These are phyloP conservation scores for Rhabdophis nuchalis DNA, from an alignment of 2,797 vertebrate species.

Conservation along the genomic window DNA sequence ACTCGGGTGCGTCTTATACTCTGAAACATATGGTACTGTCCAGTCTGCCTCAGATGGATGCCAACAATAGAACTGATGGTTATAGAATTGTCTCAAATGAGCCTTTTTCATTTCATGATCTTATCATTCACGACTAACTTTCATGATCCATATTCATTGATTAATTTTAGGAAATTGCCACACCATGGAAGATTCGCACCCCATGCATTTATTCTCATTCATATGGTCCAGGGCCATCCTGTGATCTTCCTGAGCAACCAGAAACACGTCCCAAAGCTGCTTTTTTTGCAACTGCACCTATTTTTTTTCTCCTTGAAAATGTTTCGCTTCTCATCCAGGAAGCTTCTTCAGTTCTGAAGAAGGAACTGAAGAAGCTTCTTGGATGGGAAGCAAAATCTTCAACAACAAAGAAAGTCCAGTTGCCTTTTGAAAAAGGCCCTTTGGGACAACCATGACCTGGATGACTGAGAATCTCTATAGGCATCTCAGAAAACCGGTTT, in stretches of 20 bases:
- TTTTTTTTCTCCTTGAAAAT: neutral
- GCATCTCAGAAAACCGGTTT: neutral
- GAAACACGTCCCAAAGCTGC: neutral
- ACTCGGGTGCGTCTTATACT: too few relatives aligned
- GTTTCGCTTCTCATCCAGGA: neutral
- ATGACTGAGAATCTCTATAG: neutral
- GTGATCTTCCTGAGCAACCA: neutral
- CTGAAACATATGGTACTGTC: neutral
- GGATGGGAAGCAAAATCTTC: neutral
- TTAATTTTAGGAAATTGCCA: slow-evolving; percentile 10
- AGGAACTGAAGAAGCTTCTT: neutral
- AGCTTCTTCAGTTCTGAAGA: neutral
- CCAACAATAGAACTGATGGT: neutral
- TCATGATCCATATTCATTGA: slow-evolving; percentile 23
- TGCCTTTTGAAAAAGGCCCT: neutral
- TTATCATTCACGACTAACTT: slow-evolving; percentile 28
- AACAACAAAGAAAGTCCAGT: neutral
- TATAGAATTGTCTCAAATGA: neutral
- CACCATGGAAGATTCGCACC: neutral
- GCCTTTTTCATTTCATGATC: neutral
- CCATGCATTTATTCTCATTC: neutral
- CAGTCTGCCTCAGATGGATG: neutral
- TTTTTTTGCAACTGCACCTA: neutral
- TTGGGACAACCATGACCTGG: neutral
- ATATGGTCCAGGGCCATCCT: neutral